A percentile compares a stretch with the other conserved stretches of the same genome.
phyloP scores from a whole-genome alignment of 2,797 vertebrate genomes.

The Mus caroli region DNA sequence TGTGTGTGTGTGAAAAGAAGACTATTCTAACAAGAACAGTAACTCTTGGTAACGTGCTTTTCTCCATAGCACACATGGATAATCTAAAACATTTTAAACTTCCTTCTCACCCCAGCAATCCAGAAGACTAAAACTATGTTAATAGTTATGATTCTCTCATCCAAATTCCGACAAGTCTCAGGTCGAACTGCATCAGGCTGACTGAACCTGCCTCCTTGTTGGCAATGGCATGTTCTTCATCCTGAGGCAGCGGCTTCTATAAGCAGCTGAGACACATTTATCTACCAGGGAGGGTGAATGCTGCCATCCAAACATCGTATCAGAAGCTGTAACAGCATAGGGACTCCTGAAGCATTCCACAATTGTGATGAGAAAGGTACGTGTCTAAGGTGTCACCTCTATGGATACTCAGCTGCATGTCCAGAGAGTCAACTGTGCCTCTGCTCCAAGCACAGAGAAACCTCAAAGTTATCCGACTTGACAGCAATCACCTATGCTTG shows the following conservation, averaged over 20 bases:
- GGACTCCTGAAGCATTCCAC: background rate
- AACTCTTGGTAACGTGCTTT: background rate
- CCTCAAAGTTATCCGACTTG: too few species aligned
- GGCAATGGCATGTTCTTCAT: background rate
- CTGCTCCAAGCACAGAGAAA: too few species aligned
- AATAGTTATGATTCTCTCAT: too few species aligned
- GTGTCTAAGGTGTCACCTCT: background rate
- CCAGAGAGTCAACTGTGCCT: background rate
- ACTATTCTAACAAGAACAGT: background rate
- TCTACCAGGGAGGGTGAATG: background rate
- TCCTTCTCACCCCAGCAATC: background rate
- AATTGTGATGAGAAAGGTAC: background rate
- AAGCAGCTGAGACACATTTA: background rate
- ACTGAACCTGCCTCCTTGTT: background rate
- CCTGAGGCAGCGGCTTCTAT: background rate
- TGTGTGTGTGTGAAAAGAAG: background rate
- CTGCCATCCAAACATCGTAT: too few species aligned
- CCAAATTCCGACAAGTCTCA: background rate
- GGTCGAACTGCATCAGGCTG: background rate
- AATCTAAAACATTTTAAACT: background rate
- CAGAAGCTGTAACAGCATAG: too few species aligned
- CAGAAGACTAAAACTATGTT: background rate
- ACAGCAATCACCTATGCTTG: background rate
- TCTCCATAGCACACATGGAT: background rate
- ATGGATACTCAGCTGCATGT: too few species aligned